A percentile compares a stretch with the other conserved stretches of the same genome.
Evolutionary conservation across 1,140 invertebrate species (phyloP).

Genomic region (Lethocerus indicus): DNA sequence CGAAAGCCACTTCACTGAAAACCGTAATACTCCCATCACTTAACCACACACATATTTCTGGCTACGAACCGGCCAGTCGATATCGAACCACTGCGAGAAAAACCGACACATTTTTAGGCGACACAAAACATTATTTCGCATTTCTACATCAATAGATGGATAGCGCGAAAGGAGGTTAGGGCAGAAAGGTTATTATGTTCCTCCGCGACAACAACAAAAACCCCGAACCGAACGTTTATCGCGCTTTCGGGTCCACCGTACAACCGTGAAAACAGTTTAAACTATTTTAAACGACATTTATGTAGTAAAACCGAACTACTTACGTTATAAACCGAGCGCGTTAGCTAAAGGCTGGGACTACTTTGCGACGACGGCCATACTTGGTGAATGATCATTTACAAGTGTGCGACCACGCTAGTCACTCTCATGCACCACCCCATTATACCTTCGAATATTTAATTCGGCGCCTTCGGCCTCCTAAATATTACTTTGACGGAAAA

Average conservation of each 20-base stretch:
- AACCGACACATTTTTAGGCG: slow-evolving; percentile 17
- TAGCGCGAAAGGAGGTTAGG: slow-evolving; percentile 22
- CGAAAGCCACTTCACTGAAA: slow-evolving; percentile 21
- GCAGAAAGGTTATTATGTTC: slow-evolving; percentile 20
- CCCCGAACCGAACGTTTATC: no score
- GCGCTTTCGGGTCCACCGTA: no score
- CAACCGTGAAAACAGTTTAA: no score
- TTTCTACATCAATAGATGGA: slow-evolving; percentile 19
- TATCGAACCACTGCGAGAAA: slow-evolving; percentile 12
- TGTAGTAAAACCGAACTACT: no score
- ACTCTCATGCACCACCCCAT: no score
- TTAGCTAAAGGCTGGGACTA: slow-evolving; percentile 7
- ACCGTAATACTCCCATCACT: slow-evolving; percentile 23
- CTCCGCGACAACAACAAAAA: slow-evolving; percentile 19
- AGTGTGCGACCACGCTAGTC: slow-evolving; percentile 8
- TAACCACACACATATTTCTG: slow-evolving; percentile 14
- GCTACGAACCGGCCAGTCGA: slow-evolving; percentile 12
- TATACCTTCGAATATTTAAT: no score
- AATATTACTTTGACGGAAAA: neutral
- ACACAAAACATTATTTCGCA: slow-evolving; percentile 20
- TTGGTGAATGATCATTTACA: slow-evolving; percentile 10
- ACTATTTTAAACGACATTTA: neutral
- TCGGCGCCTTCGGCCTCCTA: neutral
- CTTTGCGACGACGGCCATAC: slow-evolving; percentile 10
- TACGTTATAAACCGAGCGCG: no score